phyloP scores from a whole-genome alignment of 35 echinoderm and acorn worm species.

The Lytechinus pictus region DNA sequence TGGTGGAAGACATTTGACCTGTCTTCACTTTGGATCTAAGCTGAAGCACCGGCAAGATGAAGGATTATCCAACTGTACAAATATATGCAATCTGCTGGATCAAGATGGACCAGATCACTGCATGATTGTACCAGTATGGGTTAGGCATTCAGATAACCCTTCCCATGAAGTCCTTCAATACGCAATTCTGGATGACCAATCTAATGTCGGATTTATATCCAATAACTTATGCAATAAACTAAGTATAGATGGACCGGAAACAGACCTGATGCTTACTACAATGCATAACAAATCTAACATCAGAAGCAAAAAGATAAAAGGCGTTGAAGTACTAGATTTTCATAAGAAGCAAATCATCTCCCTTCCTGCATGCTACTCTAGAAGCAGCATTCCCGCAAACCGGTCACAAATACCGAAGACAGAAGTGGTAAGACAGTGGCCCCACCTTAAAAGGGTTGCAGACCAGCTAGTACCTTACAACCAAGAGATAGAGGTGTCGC shows the following conservation, averaged over 20 bases:
- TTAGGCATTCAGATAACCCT: not conserved
- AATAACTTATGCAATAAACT: not conserved
- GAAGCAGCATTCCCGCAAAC: too few species aligned
- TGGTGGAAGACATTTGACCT: not conserved
- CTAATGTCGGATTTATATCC: slow-evolving; percentile 12
- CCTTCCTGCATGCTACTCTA: too few species aligned
- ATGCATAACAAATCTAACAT: slow-evolving; percentile 29
- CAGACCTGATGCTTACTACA: not conserved
- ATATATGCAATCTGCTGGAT: not conserved
- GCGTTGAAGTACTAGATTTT: too few species aligned
- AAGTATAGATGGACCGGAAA: not conserved
- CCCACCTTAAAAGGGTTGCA: too few species aligned
- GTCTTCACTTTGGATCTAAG: not conserved
- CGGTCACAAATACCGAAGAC: too few species aligned
- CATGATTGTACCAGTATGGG: slow-evolving; percentile 61
- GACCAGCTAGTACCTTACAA: too few species aligned
- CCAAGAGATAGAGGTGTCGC: too few species aligned
- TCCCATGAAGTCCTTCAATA: slow-evolving; percentile 17
- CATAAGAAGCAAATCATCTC: too few species aligned
- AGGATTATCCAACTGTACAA: not conserved
- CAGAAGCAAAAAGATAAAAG: not conserved
- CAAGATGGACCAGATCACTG: not conserved
- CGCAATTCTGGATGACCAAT: slow-evolving; percentile 24
- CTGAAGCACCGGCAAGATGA: not conserved
- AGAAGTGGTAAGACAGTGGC: not conserved